A percentile compares a stretch with the other conserved stretches of the same genome.
Conservation (phyloP, 2,113 vertebrate species). For the Clarias batrachus region DNA sequence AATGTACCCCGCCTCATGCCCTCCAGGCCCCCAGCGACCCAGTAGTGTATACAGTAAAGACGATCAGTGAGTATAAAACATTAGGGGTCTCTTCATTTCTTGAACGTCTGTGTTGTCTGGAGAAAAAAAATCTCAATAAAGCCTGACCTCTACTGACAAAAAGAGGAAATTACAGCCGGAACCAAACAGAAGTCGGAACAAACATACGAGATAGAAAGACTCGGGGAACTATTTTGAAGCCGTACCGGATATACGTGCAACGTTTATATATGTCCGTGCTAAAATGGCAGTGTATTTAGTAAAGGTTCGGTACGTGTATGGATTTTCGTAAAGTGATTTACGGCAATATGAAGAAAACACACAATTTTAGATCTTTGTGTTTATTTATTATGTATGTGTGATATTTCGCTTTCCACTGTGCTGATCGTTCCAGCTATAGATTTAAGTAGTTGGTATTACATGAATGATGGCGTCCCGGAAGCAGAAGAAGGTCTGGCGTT, state of each 20-base stretch:
- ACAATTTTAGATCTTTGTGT: background rate
- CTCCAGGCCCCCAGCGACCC: too few relatives aligned
- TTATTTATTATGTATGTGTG: background rate
- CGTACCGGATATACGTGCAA: slow-evolving; percentile 8
- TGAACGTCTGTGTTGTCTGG: background rate
- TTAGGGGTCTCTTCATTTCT: too few relatives aligned
- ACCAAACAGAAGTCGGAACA: background rate
- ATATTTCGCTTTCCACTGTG: background rate
- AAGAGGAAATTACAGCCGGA: background rate
- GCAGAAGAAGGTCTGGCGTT: slow-evolving; percentile 74
- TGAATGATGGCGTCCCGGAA: slow-evolving; percentile 67
- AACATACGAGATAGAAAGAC: background rate
- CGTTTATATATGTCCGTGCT: too few relatives aligned
- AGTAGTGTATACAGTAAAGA: too few relatives aligned
- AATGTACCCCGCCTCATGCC: background rate
- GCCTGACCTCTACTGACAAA: slow-evolving; percentile 22
- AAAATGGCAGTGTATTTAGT: background rate
- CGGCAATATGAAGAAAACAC: background rate
- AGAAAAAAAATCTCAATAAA: background rate
- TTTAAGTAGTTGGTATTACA: background rate
- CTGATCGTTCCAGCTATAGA: background rate
- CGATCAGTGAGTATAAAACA: too few relatives aligned
- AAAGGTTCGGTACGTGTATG: background rate
- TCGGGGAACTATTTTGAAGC: slow-evolving; percentile 25
- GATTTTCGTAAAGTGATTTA: background rate